Percentiles rank a stretch among this genome's conserved stretches.
phyloP scores from a whole-genome alignment of 1,140 invertebrate species.

The Drosophila elegans region DNA sequence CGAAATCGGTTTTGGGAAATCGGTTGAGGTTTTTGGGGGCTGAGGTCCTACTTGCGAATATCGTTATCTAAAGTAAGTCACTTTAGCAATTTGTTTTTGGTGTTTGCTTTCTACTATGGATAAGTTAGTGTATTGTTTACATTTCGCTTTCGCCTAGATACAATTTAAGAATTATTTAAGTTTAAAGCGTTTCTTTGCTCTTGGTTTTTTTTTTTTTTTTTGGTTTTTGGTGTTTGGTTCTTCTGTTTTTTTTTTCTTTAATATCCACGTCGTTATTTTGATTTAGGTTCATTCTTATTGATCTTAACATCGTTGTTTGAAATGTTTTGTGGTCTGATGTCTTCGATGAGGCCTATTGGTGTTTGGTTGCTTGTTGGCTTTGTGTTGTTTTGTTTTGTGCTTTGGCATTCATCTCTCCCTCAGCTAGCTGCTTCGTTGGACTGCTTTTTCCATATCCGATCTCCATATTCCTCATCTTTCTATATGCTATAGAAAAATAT shows the following conservation, averaged over 20 bases:
- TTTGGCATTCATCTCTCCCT: slow-evolving; percentile 10
- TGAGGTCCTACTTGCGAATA: slow-evolving; percentile 4
- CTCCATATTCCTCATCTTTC: slow-evolving; percentile 6
- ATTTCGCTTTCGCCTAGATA: slow-evolving; percentile 21
- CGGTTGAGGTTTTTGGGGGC: slow-evolving; percentile 8
- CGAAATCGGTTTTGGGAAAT: neutral
- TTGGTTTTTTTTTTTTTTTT: slow-evolving; percentile 4
- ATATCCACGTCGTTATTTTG: slow-evolving; percentile 32
- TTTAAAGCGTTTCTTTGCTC: slow-evolving; percentile 44
- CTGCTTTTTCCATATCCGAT: slow-evolving; percentile 11
- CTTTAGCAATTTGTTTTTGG: slow-evolving; percentile 24
- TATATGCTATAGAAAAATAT: slow-evolving; percentile 44
- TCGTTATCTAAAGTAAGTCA: slow-evolving; percentile 39
- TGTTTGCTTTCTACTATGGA: slow-evolving; percentile 17
- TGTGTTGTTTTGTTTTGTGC: slow-evolving; percentile 9
- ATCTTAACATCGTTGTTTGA: slow-evolving; percentile 28
- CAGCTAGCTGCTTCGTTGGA: neutral
- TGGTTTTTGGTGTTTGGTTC: slow-evolving; percentile 12
- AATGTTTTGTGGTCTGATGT: slow-evolving; percentile 12
- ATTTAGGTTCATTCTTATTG: slow-evolving; percentile 35
- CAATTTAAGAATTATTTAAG: slow-evolving; percentile 35
- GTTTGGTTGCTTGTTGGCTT: slow-evolving; percentile 6
- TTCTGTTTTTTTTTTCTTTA: slow-evolving; percentile 13
- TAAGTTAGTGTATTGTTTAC: slow-evolving; percentile 37
- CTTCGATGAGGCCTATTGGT: slow-evolving; percentile 30